Evolutionary conservation across 2,113 vertebrate species (phyloP).

Genomic region (Lepidothrix coronata): DNA sequence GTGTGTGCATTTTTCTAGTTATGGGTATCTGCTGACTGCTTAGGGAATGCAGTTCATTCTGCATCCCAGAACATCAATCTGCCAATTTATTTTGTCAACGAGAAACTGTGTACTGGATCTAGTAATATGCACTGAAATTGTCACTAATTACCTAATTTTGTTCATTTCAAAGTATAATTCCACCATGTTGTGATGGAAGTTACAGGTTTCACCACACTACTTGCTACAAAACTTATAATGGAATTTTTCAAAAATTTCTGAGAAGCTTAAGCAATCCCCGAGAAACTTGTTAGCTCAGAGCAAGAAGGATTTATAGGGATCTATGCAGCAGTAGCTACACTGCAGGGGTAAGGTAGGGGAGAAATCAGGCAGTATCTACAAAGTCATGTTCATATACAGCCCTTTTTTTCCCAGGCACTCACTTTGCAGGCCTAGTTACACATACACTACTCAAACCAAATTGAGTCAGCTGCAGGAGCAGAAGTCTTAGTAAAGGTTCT

Average conservation of each 20-base stretch:
- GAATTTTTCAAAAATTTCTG: background rate
- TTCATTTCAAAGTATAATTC: background rate
- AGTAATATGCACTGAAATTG: background rate
- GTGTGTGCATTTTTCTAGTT: background rate
- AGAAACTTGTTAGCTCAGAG: background rate
- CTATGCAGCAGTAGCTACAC: background rate
- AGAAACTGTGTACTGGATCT: background rate
- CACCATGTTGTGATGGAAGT: background rate
- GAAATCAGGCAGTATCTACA: background rate
- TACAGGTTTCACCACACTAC: background rate
- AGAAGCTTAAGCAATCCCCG: background rate
- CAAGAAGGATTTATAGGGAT: background rate
- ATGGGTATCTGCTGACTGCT: background rate
- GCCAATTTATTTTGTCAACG: background rate
- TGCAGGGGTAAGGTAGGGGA: background rate
- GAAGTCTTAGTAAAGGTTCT: background rate
- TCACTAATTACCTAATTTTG: background rate
- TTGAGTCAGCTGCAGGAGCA: background rate
- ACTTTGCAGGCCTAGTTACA: background rate
- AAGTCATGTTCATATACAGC: background rate
- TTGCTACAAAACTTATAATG: background rate
- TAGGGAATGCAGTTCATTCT: background rate
- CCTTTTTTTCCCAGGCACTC: background rate
- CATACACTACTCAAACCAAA: background rate
- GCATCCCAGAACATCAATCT: accelerated